These are phyloP conservation scores for Drosophila robusta DNA, from an alignment of 2,888 invertebrate genomes.

Conservation along the genomic window DNA sequence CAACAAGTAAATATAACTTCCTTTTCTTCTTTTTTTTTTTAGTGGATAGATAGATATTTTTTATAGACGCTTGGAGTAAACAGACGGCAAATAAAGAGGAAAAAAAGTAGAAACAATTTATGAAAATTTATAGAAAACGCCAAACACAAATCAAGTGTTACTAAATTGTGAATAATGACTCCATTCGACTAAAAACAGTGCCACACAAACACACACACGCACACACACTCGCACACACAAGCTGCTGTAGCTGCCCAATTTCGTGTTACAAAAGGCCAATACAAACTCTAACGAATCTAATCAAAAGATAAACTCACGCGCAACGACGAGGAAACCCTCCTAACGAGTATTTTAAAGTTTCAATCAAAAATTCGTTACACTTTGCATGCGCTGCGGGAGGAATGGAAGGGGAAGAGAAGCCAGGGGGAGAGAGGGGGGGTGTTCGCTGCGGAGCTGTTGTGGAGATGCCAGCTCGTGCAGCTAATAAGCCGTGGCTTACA, in stretches of 20 bases:
- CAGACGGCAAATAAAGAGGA: not conserved
- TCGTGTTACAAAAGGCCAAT: constrained; percentile 66
- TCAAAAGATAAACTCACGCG: constrained; percentile 80
- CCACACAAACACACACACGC: constrained; percentile 20
- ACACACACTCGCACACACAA: constrained; percentile 7
- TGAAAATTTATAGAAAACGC: constrained; percentile 70
- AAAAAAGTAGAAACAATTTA: constrained; percentile 59
- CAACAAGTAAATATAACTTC: constrained; percentile 5
- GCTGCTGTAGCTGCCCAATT: constrained; percentile 54
- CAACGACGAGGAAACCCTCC: constrained; percentile 67
- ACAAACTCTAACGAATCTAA: constrained; percentile 78
- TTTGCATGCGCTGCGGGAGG: constrained; percentile 50
- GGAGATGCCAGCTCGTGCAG: constrained; percentile 70
- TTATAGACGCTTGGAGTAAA: not conserved
- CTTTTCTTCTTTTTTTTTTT: constrained; percentile 11
- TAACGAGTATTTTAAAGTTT: constrained; percentile 80
- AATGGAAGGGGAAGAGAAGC: not conserved
- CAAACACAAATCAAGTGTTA: constrained; percentile 79
- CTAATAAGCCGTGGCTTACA: constrained; percentile 78
- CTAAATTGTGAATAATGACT: constrained; percentile 81
- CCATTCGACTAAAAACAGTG: constrained; percentile 46
- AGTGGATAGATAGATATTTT: constrained; percentile 1
- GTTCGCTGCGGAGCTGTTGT: constrained; percentile 6
- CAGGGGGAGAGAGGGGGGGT: not conserved
- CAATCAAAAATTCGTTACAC: constrained; percentile 81